Conservation (phyloP, 2,888 invertebrate genomes). For the Polia nebulosa region DNA sequence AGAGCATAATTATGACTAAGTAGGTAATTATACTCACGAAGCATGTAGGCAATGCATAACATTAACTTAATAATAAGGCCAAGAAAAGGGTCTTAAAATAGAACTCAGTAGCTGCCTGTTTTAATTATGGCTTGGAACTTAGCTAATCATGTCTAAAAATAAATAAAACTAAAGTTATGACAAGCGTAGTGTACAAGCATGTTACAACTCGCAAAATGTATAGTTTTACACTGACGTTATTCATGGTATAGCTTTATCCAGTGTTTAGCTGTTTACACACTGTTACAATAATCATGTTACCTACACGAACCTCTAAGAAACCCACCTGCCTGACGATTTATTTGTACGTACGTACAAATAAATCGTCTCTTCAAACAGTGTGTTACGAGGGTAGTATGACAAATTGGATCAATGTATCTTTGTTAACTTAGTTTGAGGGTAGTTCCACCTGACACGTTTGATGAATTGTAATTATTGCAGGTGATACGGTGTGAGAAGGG, state of each 20-base stretch:
- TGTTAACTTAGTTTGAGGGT: slow-evolving; percentile 18
- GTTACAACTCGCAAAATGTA: not conserved
- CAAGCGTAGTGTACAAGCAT: too few relatives aligned
- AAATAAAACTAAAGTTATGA: too few relatives aligned
- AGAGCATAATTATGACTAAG: slow-evolving; percentile 11
- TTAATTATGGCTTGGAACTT: not conserved
- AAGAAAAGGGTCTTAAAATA: not conserved
- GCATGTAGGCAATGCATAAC: not conserved
- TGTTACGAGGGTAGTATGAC: slow-evolving; percentile 32
- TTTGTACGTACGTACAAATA: not conserved
- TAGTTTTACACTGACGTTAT: not conserved
- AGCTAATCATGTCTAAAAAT: not conserved
- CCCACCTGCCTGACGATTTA: too few relatives aligned
- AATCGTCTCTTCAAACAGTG: not conserved
- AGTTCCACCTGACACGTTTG: slow-evolving; percentile 5
- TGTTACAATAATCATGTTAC: not conserved
- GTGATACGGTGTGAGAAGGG: not conserved
- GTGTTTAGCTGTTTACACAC: not conserved
- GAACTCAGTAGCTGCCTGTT: not conserved
- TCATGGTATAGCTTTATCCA: not conserved
- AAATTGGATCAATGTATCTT: slow-evolving; percentile 33
- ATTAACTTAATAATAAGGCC: not conserved
- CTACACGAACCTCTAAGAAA: not conserved
- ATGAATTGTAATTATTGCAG: slow-evolving; percentile 18
- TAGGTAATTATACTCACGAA: not conserved